Base-by-base conservation (phyloP, 2,888 invertebrate genomes). In the Scaeva pyrastri region DNA sequence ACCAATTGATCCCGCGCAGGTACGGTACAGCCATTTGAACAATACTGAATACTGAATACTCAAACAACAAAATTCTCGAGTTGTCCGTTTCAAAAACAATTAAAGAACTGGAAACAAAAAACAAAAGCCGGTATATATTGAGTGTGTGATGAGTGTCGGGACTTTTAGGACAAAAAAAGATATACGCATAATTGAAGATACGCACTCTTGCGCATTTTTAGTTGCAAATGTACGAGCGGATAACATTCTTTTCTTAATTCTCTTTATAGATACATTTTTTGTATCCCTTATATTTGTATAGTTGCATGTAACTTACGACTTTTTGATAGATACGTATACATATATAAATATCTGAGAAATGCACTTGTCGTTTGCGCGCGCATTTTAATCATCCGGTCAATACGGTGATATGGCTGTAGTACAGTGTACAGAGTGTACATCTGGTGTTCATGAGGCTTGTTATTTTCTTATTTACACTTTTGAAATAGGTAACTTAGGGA, bases 381-480 rank as follows among this genome's bases (percentile, higher is more conserved):
- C 79, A 71, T 84, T 84, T 84, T 79, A 74, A 83, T 78, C 84
- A 84, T 84, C 84, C 78, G 84, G 84, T 78, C 74, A 68, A 58
- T 58, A 39, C 26, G 43, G n/a, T n/a, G 43, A 71, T 77, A 41
- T 64, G 55, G 31, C 56, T 39, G 39, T 21, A 16, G 5, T 0
- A 2, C 7, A 26, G 4, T 26, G 26, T 26, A 26, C 26, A 26
- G 26, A 50, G 12, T 5, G 7, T 50, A 41, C 70, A 70, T 77
- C 77, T 60, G 58, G 23, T 48, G 19, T 41, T 12, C 31, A 12
- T 11, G 19, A 41, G 21, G 41, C 41, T 26, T 14, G 21, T 14
- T 14, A n/a, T n/a, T 21, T 60, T 7, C 21, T 60, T 1, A 19
- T 36, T 58, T 58, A 41, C 21, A 11, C 5, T 56, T 56, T 31